phyloP scores from a whole-genome alignment of 2,113 vertebrate species.

The Macrotis lagotis region DNA sequence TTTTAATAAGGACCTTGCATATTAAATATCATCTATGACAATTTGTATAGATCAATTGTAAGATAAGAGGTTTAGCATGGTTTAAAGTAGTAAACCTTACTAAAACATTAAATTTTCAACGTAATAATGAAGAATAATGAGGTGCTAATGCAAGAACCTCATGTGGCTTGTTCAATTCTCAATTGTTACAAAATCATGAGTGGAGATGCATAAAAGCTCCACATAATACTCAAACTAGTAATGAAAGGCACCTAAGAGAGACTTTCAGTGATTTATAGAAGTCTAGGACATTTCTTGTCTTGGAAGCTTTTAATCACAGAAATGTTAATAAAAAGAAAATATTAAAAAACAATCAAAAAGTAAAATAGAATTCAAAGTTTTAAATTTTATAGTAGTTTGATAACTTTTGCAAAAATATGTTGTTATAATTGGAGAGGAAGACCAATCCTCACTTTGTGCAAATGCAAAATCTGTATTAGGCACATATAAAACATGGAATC shows the following conservation, averaged over 20 bases:
- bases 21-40: neutral
- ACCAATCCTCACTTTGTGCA: neutral
- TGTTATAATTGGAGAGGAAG: neutral
- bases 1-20: neutral
- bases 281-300: neutral
- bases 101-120: neutral
- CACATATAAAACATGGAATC: neutral
- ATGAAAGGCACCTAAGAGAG: neutral
- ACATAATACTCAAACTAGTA: neutral
- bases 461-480: neutral
- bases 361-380: neutral
- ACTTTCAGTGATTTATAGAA: neutral
- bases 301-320: neutral
- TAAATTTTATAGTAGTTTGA: neutral
- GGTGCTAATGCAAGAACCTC: too few relatives aligned
- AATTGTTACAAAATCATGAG: neutral
- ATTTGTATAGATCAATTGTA: neutral
- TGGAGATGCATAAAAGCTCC: neutral
- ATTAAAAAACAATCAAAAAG: neutral
- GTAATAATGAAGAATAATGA: neutral
- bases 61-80: neutral
- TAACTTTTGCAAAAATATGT: neutral
- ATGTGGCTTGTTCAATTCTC: neutral
- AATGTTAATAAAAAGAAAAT: neutral
- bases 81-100: neutral